Percentiles rank a stretch among this genome's conserved stretches.
phyloP scores from a whole-genome alignment of 2,113 vertebrate genomes.

The Serinus canaria region DNA sequence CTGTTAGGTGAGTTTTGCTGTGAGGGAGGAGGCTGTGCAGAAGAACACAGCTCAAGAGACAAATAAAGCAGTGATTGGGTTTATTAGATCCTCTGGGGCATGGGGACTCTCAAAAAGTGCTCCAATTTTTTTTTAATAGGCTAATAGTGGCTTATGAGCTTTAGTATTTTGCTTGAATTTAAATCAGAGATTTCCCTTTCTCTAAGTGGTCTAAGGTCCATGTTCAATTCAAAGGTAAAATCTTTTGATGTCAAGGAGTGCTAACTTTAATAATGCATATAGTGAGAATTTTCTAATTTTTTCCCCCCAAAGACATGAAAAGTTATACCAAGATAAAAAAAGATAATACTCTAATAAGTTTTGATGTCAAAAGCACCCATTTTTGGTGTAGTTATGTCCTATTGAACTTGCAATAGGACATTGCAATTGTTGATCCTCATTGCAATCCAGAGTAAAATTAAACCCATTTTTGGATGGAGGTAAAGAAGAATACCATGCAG shows the following conservation, averaged over 20 bases:
- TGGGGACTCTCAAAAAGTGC: background rate
- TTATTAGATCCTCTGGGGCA: background rate
- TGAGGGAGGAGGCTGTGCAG: background rate
- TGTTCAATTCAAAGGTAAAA: background rate
- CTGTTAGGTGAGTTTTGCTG: background rate
- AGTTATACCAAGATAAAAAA: background rate
- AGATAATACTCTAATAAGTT: background rate
- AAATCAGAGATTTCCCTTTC: background rate
- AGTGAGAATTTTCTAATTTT: background rate
- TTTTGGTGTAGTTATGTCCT: background rate
- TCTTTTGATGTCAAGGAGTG: background rate
- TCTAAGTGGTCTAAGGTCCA: background rate
- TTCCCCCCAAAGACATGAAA: background rate
- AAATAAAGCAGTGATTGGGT: background rate
- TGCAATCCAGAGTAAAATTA: background rate
- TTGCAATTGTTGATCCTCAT: background rate
- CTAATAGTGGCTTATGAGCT: background rate
- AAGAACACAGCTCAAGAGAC: background rate
- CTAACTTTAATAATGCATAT: background rate
- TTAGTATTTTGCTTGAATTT: background rate
- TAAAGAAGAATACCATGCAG: background rate
- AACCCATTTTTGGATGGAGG: background rate
- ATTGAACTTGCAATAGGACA: background rate
- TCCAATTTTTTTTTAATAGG: background rate
- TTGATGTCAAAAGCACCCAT: background rate